A percentile compares a stretch with the other conserved stretches of the same genome.
phyloP scores from a whole-genome alignment of 2,797 vertebrate genomes.

The Gobio occitaniae region DNA sequence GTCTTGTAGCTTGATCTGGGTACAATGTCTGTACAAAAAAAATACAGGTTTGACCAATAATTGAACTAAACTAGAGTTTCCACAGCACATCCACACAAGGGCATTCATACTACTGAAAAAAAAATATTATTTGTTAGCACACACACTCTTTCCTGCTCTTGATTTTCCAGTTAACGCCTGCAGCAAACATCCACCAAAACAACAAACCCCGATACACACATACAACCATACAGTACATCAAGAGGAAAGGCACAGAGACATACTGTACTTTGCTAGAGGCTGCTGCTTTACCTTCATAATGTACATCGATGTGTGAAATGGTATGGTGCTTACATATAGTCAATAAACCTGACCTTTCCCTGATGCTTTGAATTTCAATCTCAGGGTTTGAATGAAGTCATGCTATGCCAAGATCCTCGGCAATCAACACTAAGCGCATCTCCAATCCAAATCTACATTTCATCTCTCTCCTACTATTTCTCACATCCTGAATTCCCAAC shows the following conservation, averaged over 20 bases:
- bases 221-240: conserved; percentile 20
- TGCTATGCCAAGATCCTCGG: neutral
- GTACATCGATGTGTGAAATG: conserved; percentile 24
- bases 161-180: conserved; percentile 25
- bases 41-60: conserved; percentile 6
- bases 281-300: conserved; percentile 27
- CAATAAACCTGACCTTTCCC: conserved; percentile 31
- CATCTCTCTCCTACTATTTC: conserved; percentile 21
- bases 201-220: conserved; percentile 39
- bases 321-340: neutral
- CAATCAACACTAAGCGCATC: conserved; percentile 28
- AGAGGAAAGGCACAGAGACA: conserved; percentile 9
- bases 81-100: neutral
- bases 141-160: conserved; percentile 19
- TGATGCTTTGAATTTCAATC: conserved; percentile 20
- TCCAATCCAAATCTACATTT: conserved; percentile 13
- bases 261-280: conserved; percentile 23
- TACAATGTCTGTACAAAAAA: neutral
- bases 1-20: neutral
- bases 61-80: conserved; percentile 15
- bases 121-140: conserved; percentile 26
- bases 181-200: conserved; percentile 42
- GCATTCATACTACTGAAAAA: neutral
- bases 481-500: conserved; percentile 20
- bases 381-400: conserved; percentile 10